Evolutionary conservation across 2,888 invertebrate species (phyloP).

Genomic region (Tachystola acroxantha): DNA sequence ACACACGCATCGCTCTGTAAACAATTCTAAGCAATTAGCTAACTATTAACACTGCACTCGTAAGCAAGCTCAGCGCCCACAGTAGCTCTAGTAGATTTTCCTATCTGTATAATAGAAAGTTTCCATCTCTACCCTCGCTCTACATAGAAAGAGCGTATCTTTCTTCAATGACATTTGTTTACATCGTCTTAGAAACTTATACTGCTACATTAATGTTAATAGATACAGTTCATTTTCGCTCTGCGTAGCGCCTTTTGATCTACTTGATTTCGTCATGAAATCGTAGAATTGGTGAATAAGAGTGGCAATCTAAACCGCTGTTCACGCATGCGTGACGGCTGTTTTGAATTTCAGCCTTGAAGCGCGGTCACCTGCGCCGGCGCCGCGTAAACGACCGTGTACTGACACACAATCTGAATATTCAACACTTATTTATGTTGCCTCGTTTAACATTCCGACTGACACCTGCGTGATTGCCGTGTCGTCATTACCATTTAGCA

Average conservation of each 20-base stretch:
- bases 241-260: constrained; percentile 10
- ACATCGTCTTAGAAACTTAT: too few species aligned
- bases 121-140: too few species aligned
- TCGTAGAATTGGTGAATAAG: constrained; percentile 40
- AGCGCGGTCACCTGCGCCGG: constrained; percentile 80
- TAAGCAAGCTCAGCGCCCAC: too few species aligned
- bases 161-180: too few species aligned
- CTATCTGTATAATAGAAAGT: too few species aligned
- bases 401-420: constrained; percentile 75
- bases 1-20: constrained; percentile 42
- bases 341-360: constrained; percentile 79
- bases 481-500: constrained; percentile 38
- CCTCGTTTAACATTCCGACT: constrained; percentile 65
- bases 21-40: constrained; percentile 23
- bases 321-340: constrained; percentile 74
- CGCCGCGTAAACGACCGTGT: constrained; percentile 79
- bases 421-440: constrained; percentile 71
- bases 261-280: constrained; percentile 21
- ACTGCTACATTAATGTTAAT: too few species aligned
- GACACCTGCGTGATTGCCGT: constrained; percentile 66
- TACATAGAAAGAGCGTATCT: neutral
- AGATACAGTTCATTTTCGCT: too few species aligned
- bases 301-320: constrained; percentile 54
- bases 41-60: constrained; percentile 8
- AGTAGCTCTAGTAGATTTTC: neutral